Conservation (phyloP, 2,888 invertebrate species). For the Drosophila lutescens region DNA sequence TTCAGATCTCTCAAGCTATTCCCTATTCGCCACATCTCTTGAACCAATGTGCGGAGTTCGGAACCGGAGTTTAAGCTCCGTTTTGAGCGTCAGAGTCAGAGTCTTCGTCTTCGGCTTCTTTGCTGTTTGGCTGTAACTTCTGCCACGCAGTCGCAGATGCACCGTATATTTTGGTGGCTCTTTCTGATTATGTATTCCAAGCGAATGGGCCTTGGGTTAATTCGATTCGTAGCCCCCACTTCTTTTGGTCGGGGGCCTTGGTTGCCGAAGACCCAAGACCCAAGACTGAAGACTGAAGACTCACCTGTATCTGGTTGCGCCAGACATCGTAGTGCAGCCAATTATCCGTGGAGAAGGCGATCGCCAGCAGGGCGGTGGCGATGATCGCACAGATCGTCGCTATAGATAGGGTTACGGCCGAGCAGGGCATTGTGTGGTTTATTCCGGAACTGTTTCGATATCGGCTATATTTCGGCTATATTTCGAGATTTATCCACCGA, state of each 20-base stretch:
- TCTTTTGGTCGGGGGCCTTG: neutral
- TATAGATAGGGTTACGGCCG: constrained; percentile 96
- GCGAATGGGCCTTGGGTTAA: constrained; percentile 8
- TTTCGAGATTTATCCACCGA: constrained; percentile 25
- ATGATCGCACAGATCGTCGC: constrained; percentile 98
- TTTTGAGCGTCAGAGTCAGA: constrained; percentile 24
- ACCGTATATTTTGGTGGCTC: constrained; percentile 8
- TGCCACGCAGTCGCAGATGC: constrained; percentile 37
- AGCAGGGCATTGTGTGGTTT: constrained; percentile 91
- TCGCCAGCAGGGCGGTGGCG: constrained; percentile 95
- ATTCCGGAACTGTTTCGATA: constrained; percentile 6
- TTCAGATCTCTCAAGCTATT: neutral
- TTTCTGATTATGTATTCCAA: constrained; percentile 22
- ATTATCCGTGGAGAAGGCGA: constrained; percentile 98
- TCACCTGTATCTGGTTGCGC: constrained; percentile 94
- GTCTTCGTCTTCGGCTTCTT: constrained; percentile 12
- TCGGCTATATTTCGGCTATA: constrained; percentile 1
- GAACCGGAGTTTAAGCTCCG: constrained; percentile 16
- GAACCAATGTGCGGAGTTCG: constrained; percentile 16
- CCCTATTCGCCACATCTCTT: neutral
- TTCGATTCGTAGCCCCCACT: constrained; percentile 6
- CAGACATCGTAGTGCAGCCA: constrained; percentile 98
- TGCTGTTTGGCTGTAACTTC: constrained; percentile 15
- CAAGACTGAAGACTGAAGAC: constrained; percentile 34
- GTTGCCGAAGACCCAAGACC: neutral